Evolutionary conservation across 2,113 vertebrate genomes (phyloP), one percentile per base, ranked within the genome.

Genomic region (Nestor notabilis): DNA sequence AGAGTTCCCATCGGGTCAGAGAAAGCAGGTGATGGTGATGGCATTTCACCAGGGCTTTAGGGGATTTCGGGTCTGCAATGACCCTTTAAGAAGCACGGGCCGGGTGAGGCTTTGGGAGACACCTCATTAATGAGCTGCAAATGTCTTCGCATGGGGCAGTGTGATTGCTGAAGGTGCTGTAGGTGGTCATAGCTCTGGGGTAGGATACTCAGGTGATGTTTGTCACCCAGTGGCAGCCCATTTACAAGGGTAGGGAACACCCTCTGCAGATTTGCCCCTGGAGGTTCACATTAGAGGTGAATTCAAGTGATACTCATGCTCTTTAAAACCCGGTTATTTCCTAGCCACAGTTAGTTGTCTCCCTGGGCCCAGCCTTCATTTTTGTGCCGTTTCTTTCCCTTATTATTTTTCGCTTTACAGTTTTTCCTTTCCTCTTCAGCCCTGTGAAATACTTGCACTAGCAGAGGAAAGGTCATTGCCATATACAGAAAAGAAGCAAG

Each of bases 401-500:
- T 83, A 29, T 44, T 84, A 47, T 87, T 95, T 89, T 83, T 89
- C 23, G 43, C 20, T 84, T 84, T 60, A 31, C 47, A 47, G 50
- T 69, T 87, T 94, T 94, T 78, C 19, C 27, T 89, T 85, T 91
- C 37, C 27, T 87, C 56, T 68, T 81, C 27, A 52, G 27, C 39
- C 82, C 52, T 58, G 61, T 77, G 84, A 74, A 74, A 89, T 90
- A 76, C 46, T 86, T 28, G 24, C 39, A 15, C 44, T 46, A 83
- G 49, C 47, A 80, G 75, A 70, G 77, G 83, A 83, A 93, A 83
- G 88, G 77, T 91, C 78, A 69, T 92, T 79, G 56, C 84, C 74
- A 43, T 31, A 79, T 66, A 61, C n/a, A 74, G 70, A 75, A 87
- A 84, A 87, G 43, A 29, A 56, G 16, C 49, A 39, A 78, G 52